These are phyloP conservation scores for Elaphurus davidianus DNA, from an alignment of 2,113 vertebrate genomes.

Conservation along the genomic window DNA sequence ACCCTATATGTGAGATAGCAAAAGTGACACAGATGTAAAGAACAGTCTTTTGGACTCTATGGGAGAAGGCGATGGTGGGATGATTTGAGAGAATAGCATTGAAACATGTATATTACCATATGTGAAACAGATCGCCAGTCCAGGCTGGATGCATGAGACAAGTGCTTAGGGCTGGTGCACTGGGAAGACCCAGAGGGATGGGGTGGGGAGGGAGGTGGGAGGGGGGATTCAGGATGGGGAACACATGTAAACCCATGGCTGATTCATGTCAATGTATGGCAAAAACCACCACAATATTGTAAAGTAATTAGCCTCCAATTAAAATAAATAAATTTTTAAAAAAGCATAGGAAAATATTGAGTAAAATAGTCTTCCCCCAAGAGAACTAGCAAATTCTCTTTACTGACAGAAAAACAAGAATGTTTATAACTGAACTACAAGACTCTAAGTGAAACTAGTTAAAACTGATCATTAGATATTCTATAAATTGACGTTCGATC, in stretches of 20 bases:
- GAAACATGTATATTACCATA: not conserved
- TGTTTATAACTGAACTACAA: not conserved
- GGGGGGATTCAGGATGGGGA: not conserved
- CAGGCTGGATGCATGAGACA: not conserved
- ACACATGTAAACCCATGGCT: not conserved
- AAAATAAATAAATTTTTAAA: not conserved
- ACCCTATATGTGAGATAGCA: not conserved
- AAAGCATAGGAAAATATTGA: not conserved
- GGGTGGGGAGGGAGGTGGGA: not conserved
- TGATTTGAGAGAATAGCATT: not conserved
- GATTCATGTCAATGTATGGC: not conserved
- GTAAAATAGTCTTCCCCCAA: not conserved
- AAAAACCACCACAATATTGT: not conserved
- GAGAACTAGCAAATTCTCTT: not conserved
- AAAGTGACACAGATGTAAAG: not conserved
- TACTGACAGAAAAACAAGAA: not conserved
- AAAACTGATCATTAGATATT: not conserved
- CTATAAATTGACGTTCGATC: rapidly evolving
- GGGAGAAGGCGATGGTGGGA: not conserved
- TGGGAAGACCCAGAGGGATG: not conserved
- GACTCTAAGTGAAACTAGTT: not conserved
- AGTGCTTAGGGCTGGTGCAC: rapidly evolving
- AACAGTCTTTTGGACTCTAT: not conserved
- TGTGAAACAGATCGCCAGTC: not conserved
- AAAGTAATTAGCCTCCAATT: not conserved